These are phyloP conservation scores for Drosophila jambulina DNA, from an alignment of 1,140 invertebrate genomes.

Conservation along the genomic window DNA sequence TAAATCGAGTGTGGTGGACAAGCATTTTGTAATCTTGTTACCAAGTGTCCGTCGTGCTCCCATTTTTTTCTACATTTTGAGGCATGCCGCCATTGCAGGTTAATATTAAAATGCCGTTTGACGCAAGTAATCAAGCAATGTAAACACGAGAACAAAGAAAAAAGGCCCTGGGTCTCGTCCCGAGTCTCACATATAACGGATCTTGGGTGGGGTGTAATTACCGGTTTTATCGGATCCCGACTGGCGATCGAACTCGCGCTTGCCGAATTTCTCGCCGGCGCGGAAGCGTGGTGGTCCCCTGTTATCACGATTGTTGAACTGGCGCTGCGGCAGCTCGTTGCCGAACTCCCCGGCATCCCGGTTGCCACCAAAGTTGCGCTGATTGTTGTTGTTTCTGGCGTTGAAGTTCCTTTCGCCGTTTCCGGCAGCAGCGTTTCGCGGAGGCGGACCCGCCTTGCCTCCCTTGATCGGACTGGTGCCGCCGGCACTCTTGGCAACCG, in stretches of 20 bases:
- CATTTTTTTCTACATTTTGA: not conserved
- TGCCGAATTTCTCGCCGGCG: conserved; percentile 87
- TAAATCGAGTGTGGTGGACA: not conserved
- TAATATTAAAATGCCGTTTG: not conserved
- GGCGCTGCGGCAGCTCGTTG: conserved; percentile 85
- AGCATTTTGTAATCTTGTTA: conserved; percentile 36
- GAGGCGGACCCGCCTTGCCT: conserved; percentile 38
- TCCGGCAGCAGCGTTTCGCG: conserved; percentile 83
- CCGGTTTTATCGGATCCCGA: conserved; percentile 96
- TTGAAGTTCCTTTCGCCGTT: conserved; percentile 89
- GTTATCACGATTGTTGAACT: conserved; percentile 61
- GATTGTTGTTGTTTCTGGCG: conserved; percentile 85
- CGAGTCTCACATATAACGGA: not conserved
- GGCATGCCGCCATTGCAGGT: conserved; percentile 18
- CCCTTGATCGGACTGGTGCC: conserved; percentile 32
- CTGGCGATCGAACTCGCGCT: conserved; percentile 97
- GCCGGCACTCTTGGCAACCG: conserved; percentile 58
- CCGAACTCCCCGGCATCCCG: conserved; percentile 82
- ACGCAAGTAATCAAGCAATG: conserved; percentile 5
- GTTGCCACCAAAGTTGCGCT: conserved; percentile 80
- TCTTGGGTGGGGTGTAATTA: conserved; percentile 85
- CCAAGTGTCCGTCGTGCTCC: conserved; percentile 9
- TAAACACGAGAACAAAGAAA: conserved; percentile 30
- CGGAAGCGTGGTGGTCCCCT: conserved; percentile 85
- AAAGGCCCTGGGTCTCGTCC: not conserved